Base-by-base conservation (phyloP, 2,888 invertebrate species). In the Globia sparganii region DNA sequence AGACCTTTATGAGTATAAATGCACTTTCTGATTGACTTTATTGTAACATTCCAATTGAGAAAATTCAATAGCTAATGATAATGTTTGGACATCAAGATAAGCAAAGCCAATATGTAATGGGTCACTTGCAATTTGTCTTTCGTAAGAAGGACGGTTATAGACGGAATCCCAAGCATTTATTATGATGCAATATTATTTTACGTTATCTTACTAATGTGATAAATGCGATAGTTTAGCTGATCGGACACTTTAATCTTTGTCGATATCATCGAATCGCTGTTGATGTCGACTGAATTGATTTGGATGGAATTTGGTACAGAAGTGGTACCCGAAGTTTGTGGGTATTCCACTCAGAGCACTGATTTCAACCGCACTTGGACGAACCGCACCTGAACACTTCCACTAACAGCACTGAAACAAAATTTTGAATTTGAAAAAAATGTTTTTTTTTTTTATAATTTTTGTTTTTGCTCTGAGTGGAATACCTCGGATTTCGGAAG, bases 161-260 rank as follows among this genome's bases (percentile, higher is more conserved):
- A 66, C 31, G 83, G 66, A 58, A 83, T 80, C 21, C 49, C 21
- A 71, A 78, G 61, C 66, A 71, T 83, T 58, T 71, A 66, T 72
- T 28, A 56, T 8, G 83, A 78, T n/a, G 46, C 46, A 49, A 70
- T 77, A 70, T 77, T 77, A 62, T 34, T 56, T 67, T 21, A 34
- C 15, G 46, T 67, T 83, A 83, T 83, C 83, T 70, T n/a, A n/a
- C 21, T n/a, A 58, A 67, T 62, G 71, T 83, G 21, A 71, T 83
- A 58, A 78, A 78, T 83, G 49, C 18, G 40, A 58, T 67, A 49
- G 78, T 67, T 78, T 49, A 0, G 21, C 49, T 83, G 46, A 77
- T 80, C 71, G 71, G 40, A 83, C 70, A 62, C 18, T 81, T 74
- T 37, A 18, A 81, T 61, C 43, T 61, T 59, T 61, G 28, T 28